phyloP scores from a whole-genome alignment of 2,888 invertebrate genomes.

The Gastracanthus pulcherrimus region DNA sequence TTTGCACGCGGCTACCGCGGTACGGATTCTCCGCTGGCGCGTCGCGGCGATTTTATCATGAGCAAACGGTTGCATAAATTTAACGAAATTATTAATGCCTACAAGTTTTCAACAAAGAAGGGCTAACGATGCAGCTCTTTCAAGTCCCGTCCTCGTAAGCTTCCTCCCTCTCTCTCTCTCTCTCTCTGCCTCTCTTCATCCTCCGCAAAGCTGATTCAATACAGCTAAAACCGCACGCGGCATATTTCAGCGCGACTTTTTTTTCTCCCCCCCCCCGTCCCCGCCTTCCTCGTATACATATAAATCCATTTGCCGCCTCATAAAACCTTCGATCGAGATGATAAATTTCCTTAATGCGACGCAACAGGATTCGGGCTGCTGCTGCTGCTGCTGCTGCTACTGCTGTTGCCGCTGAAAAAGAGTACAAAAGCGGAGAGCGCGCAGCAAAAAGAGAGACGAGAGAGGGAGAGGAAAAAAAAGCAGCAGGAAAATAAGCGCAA shows the following conservation, averaged over 20 bases:
- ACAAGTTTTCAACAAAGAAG: slow-evolving; percentile 44
- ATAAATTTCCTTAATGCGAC: slow-evolving; percentile 55
- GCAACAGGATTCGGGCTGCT: slow-evolving; percentile 44
- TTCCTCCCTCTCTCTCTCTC: too few relatives aligned
- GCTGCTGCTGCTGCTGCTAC: too few relatives aligned
- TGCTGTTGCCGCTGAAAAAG: slow-evolving; percentile 29
- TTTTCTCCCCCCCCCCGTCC: neutral
- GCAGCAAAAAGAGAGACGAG: neutral
- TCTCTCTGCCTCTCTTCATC: too few relatives aligned
- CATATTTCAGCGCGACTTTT: slow-evolving; percentile 35
- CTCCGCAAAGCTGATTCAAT: slow-evolving; percentile 3
- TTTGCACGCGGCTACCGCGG: neutral
- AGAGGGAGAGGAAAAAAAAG: neutral
- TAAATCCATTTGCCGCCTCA: slow-evolving; percentile 53
- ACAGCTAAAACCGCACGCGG: slow-evolving; percentile 6
- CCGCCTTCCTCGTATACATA: neutral
- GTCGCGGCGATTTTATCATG: neutral
- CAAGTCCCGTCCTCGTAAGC: neutral
- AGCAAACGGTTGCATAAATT: slow-evolving; percentile 40
- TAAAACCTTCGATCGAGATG: slow-evolving; percentile 55
- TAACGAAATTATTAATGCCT: slow-evolving; percentile 48
- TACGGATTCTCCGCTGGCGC: neutral
- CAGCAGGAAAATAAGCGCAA: neutral
- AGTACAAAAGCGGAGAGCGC: slow-evolving; percentile 17
- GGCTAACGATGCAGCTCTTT: slow-evolving; percentile 43